Evolutionary conservation across 2,888 invertebrate species (phyloP), one percentile per base, ranked within the genome.

Genomic region (Eurytoma adleriae): DNA sequence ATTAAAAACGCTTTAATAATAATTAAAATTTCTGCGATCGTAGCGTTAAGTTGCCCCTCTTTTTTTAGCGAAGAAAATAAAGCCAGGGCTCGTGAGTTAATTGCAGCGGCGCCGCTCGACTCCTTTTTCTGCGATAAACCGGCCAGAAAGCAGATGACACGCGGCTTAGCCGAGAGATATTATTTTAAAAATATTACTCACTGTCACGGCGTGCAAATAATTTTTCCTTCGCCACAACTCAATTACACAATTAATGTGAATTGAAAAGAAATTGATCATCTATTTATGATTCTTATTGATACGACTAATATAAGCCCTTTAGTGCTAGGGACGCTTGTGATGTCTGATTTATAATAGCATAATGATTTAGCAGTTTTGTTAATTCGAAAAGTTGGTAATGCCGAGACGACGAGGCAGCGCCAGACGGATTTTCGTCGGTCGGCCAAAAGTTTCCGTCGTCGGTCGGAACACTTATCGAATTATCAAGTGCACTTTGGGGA

Each of bases 401-500:
- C 1, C 40, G 40, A 10, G 40, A 40, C n/a, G 18, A 14, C 30
- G 30, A 27, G 62, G 3, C 54, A 5, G 16, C 54, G 54, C 54
- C 16, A 54, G 54, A 54, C 54, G 54, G n/a, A 54, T 40, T 40
- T 40, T 40, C 54, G 54, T 14, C 16, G 54, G 54, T n/a, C 14
- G 14, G 27, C 20, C 30, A 20, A 71, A 77, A 54, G 27, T 52
- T 67, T 72, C 64, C 3, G 24, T 57, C 59, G 18, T 78, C 59
- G 12, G 27, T 48, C 27, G 20, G 18, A 56, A 24, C 66, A 76
- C 57, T 76, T 71, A 79, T 77, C 70, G 73, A 79, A 79, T 77
- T 79, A 82, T 82, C 77, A 77, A 78, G 56, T 56, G 67, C 67
- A 73, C 79, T 78, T 80, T 52, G n/a, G 59, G 82, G 66, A 79